Evolutionary conservation across 2,888 invertebrate genomes (phyloP).

Genomic region (Phortica magna): DNA sequence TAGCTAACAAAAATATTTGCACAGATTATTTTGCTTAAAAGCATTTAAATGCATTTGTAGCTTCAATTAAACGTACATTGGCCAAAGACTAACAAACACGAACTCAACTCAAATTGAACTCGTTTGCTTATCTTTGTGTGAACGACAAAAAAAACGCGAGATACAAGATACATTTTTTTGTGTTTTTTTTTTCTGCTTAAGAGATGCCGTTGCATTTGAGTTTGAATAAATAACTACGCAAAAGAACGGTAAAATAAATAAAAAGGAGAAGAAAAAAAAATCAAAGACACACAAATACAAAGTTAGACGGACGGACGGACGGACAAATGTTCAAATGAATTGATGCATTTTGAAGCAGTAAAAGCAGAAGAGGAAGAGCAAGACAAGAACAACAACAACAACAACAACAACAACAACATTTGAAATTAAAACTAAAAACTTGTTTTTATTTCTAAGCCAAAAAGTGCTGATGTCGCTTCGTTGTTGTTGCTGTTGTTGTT

Average conservation of each 20-base stretch:
- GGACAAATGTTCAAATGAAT: background rate
- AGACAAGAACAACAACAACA: background rate
- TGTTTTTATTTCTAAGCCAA: background rate
- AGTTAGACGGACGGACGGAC: background rate
- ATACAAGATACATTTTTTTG: too few species aligned
- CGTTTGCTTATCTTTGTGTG: too few species aligned
- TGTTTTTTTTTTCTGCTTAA: background rate
- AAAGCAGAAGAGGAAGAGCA: background rate
- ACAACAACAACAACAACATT: background rate
- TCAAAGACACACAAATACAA: too few species aligned
- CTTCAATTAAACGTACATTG: too few species aligned
- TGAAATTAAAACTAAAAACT: background rate
- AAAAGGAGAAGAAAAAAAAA: too few species aligned
- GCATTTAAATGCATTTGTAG: too few species aligned
- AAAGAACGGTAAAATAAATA: conserved; percentile 1
- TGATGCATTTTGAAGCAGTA: background rate
- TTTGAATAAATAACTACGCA: background rate
- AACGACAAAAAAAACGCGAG: too few species aligned
- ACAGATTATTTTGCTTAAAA: too few species aligned
- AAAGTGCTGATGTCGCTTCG: background rate
- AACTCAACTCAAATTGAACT: too few species aligned
- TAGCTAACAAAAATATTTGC: too few species aligned
- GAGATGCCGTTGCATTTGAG: background rate
- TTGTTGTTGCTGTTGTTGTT: background rate
- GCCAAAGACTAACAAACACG: too few species aligned